Conservation (phyloP, 2,888 invertebrate genomes). For the Conomelus anceps region DNA sequence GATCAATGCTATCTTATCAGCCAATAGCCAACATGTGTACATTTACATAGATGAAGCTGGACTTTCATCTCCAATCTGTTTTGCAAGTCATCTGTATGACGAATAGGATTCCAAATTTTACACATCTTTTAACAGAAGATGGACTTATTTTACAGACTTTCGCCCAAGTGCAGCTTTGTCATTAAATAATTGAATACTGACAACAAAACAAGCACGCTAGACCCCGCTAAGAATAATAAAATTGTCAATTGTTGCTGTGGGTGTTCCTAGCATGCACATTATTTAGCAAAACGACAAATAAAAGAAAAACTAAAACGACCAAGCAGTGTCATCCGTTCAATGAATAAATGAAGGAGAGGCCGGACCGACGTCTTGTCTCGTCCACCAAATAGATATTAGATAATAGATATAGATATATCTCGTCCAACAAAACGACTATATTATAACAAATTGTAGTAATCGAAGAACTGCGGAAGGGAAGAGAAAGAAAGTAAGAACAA, state of each 20-base stretch:
- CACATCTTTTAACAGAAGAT: too few species aligned
- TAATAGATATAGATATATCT: too few species aligned
- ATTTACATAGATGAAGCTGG: too few species aligned
- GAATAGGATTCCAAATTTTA: too few species aligned
- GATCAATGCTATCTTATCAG: too few species aligned
- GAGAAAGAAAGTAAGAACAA: background rate
- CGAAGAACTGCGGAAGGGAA: background rate
- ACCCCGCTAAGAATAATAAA: background rate
- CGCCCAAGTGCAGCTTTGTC: too few species aligned
- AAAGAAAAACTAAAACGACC: conserved; percentile 18
- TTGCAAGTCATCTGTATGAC: too few species aligned
- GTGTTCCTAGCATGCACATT: conserved; percentile 10
- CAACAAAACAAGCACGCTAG: too few species aligned
- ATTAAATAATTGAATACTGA: too few species aligned
- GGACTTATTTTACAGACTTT: too few species aligned
- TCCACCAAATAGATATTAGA: background rate
- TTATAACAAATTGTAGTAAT: background rate
- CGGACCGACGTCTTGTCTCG: background rate
- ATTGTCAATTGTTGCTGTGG: background rate
- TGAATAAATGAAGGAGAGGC: background rate
- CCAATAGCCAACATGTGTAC: too few species aligned
- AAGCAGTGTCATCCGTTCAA: background rate
- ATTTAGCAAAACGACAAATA: conserved; percentile 18
- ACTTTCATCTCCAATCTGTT: too few species aligned
- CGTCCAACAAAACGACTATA: background rate